Conservation (phyloP, 2,113 vertebrate species). For the Lipophrys pholis region DNA sequence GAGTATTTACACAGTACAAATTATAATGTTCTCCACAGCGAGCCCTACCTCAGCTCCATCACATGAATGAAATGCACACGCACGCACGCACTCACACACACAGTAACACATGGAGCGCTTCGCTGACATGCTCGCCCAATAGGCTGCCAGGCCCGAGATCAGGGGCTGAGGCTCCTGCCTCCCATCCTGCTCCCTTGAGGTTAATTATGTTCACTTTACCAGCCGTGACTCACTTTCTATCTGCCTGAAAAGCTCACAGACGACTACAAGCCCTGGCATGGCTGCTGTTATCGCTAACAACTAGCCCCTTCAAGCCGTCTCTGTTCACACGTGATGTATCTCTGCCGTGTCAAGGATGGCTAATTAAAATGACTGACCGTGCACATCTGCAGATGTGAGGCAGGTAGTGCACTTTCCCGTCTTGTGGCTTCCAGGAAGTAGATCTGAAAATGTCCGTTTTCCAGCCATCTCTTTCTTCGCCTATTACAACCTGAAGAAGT, state of each 20-base stretch:
- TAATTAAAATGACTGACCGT: slow-evolving; percentile 83
- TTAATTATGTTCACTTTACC: slow-evolving; percentile 83
- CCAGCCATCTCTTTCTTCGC: background rate
- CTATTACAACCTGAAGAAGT: slow-evolving; percentile 2
- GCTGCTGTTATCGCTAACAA: slow-evolving; percentile 69
- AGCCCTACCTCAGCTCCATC: background rate
- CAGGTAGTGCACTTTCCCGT: slow-evolving; percentile 43
- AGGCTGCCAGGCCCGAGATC: slow-evolving; percentile 54
- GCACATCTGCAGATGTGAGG: slow-evolving; percentile 56
- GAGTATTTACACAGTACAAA: background rate
- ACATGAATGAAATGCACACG: background rate
- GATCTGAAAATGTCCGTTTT: slow-evolving; percentile 7
- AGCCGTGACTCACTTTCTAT: slow-evolving; percentile 69
- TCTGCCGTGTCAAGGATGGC: slow-evolving; percentile 61
- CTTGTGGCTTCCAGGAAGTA: slow-evolving; percentile 30
- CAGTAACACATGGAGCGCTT: slow-evolving; percentile 1
- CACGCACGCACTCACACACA: slow-evolving; percentile 18
- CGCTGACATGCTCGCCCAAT: slow-evolving; percentile 42
- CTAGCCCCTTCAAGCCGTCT: slow-evolving; percentile 52
- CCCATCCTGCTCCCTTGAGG: slow-evolving; percentile 73
- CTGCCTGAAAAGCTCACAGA: slow-evolving; percentile 53
- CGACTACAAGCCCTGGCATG: slow-evolving; percentile 38
- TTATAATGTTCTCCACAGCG: background rate
- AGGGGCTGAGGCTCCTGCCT: slow-evolving; percentile 60
- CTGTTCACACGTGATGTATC: slow-evolving; percentile 63